These are phyloP conservation scores for Atta colombica DNA, from an alignment of 1,140 invertebrate species.

Conservation along the genomic window DNA sequence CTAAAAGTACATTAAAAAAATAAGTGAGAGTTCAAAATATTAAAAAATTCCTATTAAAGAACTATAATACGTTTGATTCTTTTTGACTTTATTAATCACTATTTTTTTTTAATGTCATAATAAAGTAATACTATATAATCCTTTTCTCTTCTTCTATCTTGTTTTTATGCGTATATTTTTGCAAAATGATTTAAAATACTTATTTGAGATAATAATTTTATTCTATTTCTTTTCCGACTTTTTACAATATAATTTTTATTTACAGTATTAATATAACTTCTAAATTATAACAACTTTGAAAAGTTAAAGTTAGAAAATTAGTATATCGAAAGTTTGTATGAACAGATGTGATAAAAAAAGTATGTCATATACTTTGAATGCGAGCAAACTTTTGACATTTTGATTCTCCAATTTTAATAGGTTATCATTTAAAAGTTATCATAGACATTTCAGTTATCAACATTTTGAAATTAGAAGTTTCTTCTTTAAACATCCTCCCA, in stretches of 20 bases:
- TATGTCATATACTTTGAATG: neutral
- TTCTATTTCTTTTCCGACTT: neutral
- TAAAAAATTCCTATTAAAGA: neutral
- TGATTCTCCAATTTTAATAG: conserved; percentile 39
- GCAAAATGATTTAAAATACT: neutral
- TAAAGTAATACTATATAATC: neutral
- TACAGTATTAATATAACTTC: neutral
- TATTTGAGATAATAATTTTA: neutral
- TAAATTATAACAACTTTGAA: conserved; percentile 2
- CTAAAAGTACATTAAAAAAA: conserved; percentile 8
- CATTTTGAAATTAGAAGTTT: conserved; percentile 31
- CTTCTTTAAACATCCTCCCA: neutral
- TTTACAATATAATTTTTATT: conserved; percentile 7
- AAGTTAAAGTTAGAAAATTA: conserved; percentile 13
- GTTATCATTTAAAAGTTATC: conserved; percentile 45
- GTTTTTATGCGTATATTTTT: neutral
- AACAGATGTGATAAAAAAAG: conserved; percentile 7
- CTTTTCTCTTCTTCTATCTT: neutral
- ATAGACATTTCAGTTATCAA: neutral
- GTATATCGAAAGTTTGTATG: neutral
- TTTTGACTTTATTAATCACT: neutral
- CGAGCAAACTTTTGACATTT: conserved; percentile 28
- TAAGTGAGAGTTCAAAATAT: neutral
- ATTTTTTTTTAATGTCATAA: neutral
- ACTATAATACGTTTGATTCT: neutral